Evolutionary conservation across 2,113 vertebrate species (phyloP).

Genomic region (Lethenteron reissneri): DNA sequence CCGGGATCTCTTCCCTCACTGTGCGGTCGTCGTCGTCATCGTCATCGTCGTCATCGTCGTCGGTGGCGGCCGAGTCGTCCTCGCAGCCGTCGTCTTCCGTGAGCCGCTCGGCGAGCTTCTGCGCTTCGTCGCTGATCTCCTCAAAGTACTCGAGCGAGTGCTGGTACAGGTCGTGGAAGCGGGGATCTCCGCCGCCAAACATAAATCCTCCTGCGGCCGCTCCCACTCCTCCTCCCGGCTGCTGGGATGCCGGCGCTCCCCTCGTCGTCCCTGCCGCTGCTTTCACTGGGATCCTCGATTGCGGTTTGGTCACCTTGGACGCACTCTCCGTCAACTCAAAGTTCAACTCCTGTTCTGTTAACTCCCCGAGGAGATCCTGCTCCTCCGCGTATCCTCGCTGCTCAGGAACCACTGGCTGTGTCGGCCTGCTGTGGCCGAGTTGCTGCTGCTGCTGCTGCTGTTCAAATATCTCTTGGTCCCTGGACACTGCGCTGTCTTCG

Average conservation of each 20-base stretch:
- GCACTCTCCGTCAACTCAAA: too few species aligned
- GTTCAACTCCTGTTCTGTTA: too few species aligned
- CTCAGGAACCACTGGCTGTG: neutral
- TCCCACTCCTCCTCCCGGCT: constrained; percentile 25
- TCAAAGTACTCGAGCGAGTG: constrained; percentile 71
- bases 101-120: constrained; percentile 71
- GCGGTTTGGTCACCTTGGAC: constrained; percentile 32
- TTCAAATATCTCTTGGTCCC: too few species aligned
- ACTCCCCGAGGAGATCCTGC: neutral
- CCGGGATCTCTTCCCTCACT: constrained; percentile 68
- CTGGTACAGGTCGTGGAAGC: constrained; percentile 38
- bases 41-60: constrained; percentile 47
- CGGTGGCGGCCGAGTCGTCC: constrained; percentile 34
- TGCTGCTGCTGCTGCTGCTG: neutral
- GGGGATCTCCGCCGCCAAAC: constrained; percentile 17
- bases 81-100: constrained; percentile 58
- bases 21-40: constrained; percentile 84
- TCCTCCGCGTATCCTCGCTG: neutral
- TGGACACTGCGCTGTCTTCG: too few species aligned
- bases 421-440: neutral
- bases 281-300: constrained; percentile 59
- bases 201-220: constrained; percentile 25
- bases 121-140: constrained; percentile 80
- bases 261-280: constrained; percentile 27
- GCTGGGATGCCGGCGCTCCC: constrained; percentile 17